Conservation (phyloP, 2,797 vertebrate genomes). For the Acrocephalus scirpaceus region DNA sequence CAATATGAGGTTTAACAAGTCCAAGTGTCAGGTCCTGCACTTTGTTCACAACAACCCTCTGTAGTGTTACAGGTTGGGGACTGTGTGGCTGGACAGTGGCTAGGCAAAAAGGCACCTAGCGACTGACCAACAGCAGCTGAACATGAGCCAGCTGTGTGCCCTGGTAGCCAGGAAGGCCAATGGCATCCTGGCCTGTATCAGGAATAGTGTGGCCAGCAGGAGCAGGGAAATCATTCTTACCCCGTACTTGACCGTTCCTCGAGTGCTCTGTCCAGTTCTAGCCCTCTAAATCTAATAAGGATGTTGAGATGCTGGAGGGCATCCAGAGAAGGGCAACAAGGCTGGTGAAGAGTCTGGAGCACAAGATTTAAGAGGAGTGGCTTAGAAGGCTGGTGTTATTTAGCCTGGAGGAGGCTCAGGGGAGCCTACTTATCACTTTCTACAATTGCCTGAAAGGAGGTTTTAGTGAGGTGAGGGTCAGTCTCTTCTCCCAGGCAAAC, state of each 20-base stretch:
- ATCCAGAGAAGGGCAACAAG: neutral
- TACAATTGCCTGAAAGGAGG: neutral
- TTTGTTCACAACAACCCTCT: neutral
- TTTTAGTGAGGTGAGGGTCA: neutral
- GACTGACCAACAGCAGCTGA: neutral
- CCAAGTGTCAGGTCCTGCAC: neutral
- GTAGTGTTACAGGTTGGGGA: neutral
- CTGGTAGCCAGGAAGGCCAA: neutral
- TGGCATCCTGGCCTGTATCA: neutral
- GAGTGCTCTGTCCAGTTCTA: neutral
- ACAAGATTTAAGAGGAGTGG: neutral
- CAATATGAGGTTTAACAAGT: neutral
- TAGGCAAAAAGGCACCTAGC: neutral
- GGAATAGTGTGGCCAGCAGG: neutral
- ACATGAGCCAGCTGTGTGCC: neutral
- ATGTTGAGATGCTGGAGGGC: neutral
- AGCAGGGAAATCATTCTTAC: neutral
- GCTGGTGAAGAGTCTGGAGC: neutral
- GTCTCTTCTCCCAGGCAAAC: neutral
- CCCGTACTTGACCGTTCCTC: fast-evolving
- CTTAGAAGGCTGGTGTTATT: neutral
- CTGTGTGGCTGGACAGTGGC: neutral
- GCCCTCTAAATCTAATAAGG: neutral
- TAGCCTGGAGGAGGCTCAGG: neutral
- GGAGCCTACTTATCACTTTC: neutral